These are phyloP conservation scores for Anseranas semipalmata DNA, from an alignment of 2,113 vertebrate genomes.

Conservation along the genomic window DNA sequence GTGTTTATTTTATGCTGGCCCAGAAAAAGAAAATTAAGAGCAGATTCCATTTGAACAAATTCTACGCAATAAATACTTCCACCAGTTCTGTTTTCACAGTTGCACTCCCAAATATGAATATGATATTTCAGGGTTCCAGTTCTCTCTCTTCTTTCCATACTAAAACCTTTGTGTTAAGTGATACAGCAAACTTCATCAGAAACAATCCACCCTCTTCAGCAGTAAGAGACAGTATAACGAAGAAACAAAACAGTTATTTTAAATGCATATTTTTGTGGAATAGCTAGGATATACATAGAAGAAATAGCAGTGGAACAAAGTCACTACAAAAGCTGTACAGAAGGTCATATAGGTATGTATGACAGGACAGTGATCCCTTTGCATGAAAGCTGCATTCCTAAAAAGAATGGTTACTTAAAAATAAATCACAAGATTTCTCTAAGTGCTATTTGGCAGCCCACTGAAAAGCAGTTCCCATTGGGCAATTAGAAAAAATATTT, in stretches of 20 bases:
- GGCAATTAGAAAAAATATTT: neutral
- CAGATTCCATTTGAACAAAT: neutral
- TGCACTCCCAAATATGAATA: neutral
- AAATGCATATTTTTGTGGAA: neutral
- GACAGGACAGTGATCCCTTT: neutral
- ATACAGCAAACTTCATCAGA: neutral
- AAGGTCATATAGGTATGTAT: neutral
- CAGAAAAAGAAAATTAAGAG: neutral
- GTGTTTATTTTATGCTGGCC: neutral
- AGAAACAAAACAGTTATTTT: neutral
- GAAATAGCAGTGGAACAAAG: neutral
- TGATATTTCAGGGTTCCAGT: neutral
- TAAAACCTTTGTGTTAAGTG: neutral
- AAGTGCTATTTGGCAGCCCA: neutral
- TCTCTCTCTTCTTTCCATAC: neutral
- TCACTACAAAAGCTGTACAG: neutral
- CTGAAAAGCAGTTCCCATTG: neutral
- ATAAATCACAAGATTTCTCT: neutral
- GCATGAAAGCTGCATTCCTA: neutral
- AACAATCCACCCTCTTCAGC: neutral
- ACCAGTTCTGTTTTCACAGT: neutral
- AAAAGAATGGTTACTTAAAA: slow-evolving; percentile 5
- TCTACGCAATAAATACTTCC: neutral
- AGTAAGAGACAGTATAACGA: neutral
- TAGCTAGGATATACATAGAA: neutral